phyloP scores from a whole-genome alignment of 2,888 invertebrate species.

The Leptopilina syphax region DNA sequence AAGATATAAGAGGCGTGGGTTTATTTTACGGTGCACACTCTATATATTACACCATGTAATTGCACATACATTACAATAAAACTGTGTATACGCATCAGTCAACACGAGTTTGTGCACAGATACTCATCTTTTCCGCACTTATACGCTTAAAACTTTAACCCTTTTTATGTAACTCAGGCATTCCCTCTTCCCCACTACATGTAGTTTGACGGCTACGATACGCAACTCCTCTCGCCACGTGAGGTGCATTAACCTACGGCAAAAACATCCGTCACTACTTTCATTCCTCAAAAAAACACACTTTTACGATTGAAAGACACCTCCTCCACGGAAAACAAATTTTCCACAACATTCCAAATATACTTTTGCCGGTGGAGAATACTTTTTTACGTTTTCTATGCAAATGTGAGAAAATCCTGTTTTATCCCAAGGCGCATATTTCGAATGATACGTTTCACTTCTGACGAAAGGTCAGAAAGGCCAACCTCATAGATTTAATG shows the following conservation, averaged over 20 bases:
- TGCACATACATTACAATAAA: neutral
- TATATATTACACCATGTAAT: conserved; percentile 7
- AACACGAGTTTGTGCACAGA: neutral
- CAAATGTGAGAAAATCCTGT: too few species aligned
- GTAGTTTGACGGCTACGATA: conserved; percentile 7
- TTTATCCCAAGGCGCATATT: too few species aligned
- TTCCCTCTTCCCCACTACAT: conserved; percentile 13
- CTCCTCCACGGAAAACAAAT: neutral
- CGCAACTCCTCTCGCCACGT: conserved; percentile 17
- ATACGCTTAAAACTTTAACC: neutral
- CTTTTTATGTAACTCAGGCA: neutral
- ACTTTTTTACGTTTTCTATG: too few species aligned
- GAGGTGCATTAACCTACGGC: conserved; percentile 16
- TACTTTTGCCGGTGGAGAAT: neutral
- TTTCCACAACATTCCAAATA: neutral
- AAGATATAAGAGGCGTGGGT: neutral
- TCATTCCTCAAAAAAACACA: neutral
- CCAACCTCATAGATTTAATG: neutral
- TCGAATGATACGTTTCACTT: neutral
- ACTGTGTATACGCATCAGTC: neutral
- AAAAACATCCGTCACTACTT: conserved; percentile 27
- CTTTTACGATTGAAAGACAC: neutral
- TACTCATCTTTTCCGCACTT: neutral
- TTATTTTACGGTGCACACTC: neutral
- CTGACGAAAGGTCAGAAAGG: neutral